Evolutionary conservation across 1,140 invertebrate genomes (phyloP), one percentile per base, ranked within the genome.

Genomic region (Aphelenchoides fujianensis): DNA sequence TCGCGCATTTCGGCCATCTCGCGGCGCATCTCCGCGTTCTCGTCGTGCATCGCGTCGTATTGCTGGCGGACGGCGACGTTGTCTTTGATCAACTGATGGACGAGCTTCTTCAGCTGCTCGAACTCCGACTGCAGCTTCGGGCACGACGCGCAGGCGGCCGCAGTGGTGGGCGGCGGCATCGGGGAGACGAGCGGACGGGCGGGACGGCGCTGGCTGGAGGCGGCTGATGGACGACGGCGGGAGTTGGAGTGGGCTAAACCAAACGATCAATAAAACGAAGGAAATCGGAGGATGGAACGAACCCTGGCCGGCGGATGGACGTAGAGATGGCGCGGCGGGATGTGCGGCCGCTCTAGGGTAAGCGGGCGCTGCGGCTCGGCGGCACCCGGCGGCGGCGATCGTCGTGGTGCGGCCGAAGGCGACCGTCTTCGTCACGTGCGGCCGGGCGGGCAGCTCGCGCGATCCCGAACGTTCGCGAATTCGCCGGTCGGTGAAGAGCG

Each of bases 401-500:
- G 55, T 59, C 5, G 19, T 19, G 28, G 55, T 59, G 28, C 5
- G 5, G 5, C 55, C 55, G 34, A 59, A 59, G 5, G 55, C 55
- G 5, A 59, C 55, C 5, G 55, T 19, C 34, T 59, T 59, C 5
- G 7, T 59, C 55, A 59, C 12, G 23, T 59, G 12, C 19, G 12
- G 5, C 23, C 5, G 19, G 5, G 19, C 5, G 28, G 55, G 55
- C 23, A 23, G 55, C 5, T 59, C 55, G 7, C 5, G 5, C 23
- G 55, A 59, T 30, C 12, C 5, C 12, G 55, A 59, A 19, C 55
- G 55, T 59, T 59, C 5, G 28, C 55, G 55, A 59, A 59, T 19
- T 59, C 55, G 55, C 34, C 34, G 5, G 55, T 59, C 19, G 23
- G 55, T 19, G 19, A 30, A 19, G 12, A 59, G 34, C 27, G 5